Conservation (phyloP, 2,888 invertebrate species). For the Eledone cirrhosa region DNA sequence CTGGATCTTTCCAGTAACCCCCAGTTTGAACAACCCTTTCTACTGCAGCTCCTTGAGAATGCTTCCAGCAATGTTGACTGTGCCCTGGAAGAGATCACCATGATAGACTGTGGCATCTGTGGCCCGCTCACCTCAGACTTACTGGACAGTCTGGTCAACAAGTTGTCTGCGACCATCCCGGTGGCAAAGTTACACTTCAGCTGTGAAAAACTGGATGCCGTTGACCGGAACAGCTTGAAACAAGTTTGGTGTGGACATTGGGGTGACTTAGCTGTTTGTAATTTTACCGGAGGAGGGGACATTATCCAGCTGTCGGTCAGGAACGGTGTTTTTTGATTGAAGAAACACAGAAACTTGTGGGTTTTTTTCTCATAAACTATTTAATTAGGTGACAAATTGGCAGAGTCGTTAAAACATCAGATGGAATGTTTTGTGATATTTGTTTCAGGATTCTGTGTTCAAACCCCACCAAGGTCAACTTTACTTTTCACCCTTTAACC, state of each 20-base stretch:
- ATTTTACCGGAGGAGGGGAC: neutral
- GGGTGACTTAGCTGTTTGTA: slow-evolving; percentile 38
- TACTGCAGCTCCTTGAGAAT: slow-evolving; percentile 44
- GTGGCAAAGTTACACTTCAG: slow-evolving; percentile 43
- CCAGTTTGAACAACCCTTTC: slow-evolving; percentile 42
- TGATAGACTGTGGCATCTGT: slow-evolving; percentile 45
- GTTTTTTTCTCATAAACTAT: too few relatives aligned
- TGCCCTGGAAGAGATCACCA: slow-evolving; percentile 43
- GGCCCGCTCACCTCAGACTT: slow-evolving; percentile 51
- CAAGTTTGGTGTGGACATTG: slow-evolving; percentile 51
- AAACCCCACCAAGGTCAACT: too few relatives aligned
- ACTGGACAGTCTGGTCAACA: slow-evolving; percentile 48
- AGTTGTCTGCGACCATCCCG: slow-evolving; percentile 39
- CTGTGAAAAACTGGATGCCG: slow-evolving; percentile 41
- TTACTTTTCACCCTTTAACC: too few relatives aligned
- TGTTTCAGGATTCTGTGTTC: too few relatives aligned
- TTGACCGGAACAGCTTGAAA: slow-evolving; percentile 45
- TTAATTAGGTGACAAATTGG: too few relatives aligned
- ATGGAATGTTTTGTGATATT: too few relatives aligned
- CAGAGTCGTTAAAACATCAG: too few relatives aligned
- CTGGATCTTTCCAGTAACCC: slow-evolving; percentile 49
- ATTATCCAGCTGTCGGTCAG: too few relatives aligned
- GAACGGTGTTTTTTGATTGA: too few relatives aligned
- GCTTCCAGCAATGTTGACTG: slow-evolving; percentile 35
- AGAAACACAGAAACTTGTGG: too few relatives aligned